These are phyloP conservation scores for Scaptodrosophila lebanonensis DNA, from an alignment of 1,140 invertebrate species.

Conservation along the genomic window DNA sequence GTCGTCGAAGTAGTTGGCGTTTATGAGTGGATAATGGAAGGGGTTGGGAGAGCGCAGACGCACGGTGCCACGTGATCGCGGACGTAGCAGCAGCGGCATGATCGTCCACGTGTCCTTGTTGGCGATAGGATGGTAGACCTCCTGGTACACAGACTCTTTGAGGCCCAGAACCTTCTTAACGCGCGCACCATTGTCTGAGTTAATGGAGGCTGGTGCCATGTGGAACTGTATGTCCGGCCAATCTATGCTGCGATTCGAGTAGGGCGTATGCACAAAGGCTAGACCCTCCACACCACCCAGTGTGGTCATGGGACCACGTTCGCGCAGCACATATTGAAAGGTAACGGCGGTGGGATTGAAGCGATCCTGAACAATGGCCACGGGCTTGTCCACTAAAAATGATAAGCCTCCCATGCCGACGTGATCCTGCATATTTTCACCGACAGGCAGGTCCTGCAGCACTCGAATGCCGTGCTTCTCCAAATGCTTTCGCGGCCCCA, in stretches of 20 bases:
- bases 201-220: constrained; percentile 90
- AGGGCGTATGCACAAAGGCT: constrained; percentile 90
- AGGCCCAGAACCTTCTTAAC: constrained; percentile 88
- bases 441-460: constrained; percentile 85
- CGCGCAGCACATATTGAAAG: constrained; percentile 86
- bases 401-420: constrained; percentile 89
- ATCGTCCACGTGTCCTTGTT: constrained; percentile 89
- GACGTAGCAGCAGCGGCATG: constrained; percentile 88
- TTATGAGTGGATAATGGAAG: constrained; percentile 89
- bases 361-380: constrained; percentile 85
- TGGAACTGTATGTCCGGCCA: constrained; percentile 93
- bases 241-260: constrained; percentile 83
- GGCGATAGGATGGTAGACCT: constrained; percentile 86
- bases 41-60: constrained; percentile 87
- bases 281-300: constrained; percentile 90
- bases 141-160: constrained; percentile 88
- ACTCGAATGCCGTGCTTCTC: constrained; percentile 83
- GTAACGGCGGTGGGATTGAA: constrained; percentile 86
- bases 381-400: constrained; percentile 86
- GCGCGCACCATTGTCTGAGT: constrained; percentile 86
- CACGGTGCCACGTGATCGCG: constrained; percentile 87
- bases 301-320: constrained; percentile 89
- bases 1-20: constrained; percentile 92
- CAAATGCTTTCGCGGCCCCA: constrained; percentile 88
- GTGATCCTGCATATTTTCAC: constrained; percentile 89